Percentiles rank a stretch among this genome's conserved stretches.
phyloP scores from a whole-genome alignment of 2,888 invertebrate genomes.

The Drosophila affinis region DNA sequence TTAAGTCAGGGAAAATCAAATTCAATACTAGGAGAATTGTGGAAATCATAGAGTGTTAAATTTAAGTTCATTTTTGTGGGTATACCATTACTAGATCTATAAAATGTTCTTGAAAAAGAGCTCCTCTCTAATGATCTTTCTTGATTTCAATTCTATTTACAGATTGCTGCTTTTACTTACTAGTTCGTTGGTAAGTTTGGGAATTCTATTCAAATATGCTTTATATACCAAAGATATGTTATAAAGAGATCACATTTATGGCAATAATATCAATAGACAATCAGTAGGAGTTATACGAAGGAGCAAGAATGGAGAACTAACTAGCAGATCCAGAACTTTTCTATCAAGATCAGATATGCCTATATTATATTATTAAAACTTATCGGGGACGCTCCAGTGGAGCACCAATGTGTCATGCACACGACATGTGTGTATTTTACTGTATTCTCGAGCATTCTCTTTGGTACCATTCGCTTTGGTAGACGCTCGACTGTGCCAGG shows the following conservation, averaged over 20 bases:
- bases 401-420: neutral
- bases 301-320: no score
- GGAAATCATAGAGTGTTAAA: no score
- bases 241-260: neutral
- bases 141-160: slow-evolving; percentile 41
- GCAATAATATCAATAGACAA: neutral
- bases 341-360: no score
- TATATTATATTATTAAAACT: no score
- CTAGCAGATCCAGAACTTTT: no score
- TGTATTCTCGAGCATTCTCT: neutral
- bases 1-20: neutral
- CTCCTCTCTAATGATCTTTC: slow-evolving; percentile 1
- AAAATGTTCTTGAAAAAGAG: no score
- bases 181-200: slow-evolving; percentile 55
- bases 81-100: no score
- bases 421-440: neutral
- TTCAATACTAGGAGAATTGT: no score
- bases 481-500: no score
- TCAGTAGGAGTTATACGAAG: no score
- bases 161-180: slow-evolving; percentile 58
- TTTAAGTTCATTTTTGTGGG: neutral
- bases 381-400: neutral
- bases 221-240: no score
- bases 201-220: slow-evolving; percentile 5
- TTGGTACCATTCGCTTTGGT: neutral